Evolutionary conservation across 2,888 invertebrate genomes (phyloP).

Genomic region (Chloroclysta siterata): DNA sequence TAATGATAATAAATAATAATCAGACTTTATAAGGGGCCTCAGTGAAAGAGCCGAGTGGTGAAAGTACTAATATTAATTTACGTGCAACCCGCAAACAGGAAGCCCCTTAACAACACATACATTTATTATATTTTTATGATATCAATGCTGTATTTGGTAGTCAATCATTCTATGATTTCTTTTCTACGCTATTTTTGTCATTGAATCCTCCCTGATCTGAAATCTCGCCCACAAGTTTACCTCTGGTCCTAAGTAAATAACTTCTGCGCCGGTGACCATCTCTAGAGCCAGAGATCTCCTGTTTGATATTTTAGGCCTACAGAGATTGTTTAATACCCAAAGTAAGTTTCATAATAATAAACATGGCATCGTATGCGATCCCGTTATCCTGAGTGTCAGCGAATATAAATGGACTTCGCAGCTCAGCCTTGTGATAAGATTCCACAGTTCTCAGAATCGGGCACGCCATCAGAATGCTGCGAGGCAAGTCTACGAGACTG

Average conservation of each 20-base stretch:
- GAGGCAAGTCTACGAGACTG: slow-evolving; percentile 9
- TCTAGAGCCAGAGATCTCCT: no score
- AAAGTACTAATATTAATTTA: not conserved
- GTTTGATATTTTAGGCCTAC: not conserved
- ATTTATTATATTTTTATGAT: not conserved
- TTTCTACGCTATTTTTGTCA: no score
- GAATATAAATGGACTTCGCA: slow-evolving; percentile 24
- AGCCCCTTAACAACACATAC: not conserved
- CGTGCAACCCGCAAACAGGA: not conserved
- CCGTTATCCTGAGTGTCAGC: slow-evolving; percentile 24
- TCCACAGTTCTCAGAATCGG: slow-evolving; percentile 30
- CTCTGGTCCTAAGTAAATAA: no score
- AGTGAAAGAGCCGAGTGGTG: not conserved
- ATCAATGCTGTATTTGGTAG: not conserved
- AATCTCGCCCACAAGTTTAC: no score
- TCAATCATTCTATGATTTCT: not conserved
- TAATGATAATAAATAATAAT: no score
- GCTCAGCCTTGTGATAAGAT: slow-evolving; percentile 29
- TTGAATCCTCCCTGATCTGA: no score
- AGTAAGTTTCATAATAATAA: slow-evolving; percentile 6
- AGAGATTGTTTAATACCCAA: slow-evolving; percentile 3
- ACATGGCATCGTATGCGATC: slow-evolving; percentile 6
- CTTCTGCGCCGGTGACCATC: no score
- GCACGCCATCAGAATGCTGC: slow-evolving; percentile 34
- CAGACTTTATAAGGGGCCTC: no score